Base-by-base conservation (phyloP, 2,113 vertebrate genomes). In the Heterotilapia buettikoferi region DNA sequence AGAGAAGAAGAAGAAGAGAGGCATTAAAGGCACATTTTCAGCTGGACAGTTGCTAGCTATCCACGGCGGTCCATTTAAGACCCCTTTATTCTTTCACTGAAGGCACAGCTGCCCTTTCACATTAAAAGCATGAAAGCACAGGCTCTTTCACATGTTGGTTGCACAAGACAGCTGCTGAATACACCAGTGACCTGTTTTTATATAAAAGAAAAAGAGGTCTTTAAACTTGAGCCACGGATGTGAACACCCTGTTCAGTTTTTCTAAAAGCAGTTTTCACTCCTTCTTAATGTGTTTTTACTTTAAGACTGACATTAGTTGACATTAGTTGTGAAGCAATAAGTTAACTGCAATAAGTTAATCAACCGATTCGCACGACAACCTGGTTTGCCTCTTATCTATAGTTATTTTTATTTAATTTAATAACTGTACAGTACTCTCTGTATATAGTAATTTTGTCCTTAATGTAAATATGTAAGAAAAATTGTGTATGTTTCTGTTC, bases 61-160 rank as follows among this genome's bases (percentile, higher is more conserved):
- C 89, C 89, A 73, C 9, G 24, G 86, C 63, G 45, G 86, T 86
- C 91, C 88, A 59, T 85, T 85, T 68, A 88, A 91, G 54, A 14
- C 73, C 81, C 53, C 45, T 54, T 76, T 84, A 80, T 73, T 87
- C 52, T 92, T 91, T 91, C 90, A 87, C 29, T 53, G n/a, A 71
- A 81, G 54, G 84, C 93, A 92, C 92, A 92, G 91, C 93, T 88
- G 89, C 57, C 87, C 88, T 95, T 96, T 95, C 90, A 96, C 83
- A 89, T 91, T 92, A 94, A 94, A 91, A 91, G 80, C 29, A 31
- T 76, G 63, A 90, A 84, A 57, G 53, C n/a, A 36, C 43, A 8
- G 68, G 68, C 76, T 84, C 24, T 71, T 86, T 94, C 84, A 82
- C 56, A 43, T 92, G 84, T 85, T 40, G 24, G 71, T 21, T 56